Base-by-base conservation (phyloP, 1,140 invertebrate genomes). In the Apocrypta bakeri region DNA sequence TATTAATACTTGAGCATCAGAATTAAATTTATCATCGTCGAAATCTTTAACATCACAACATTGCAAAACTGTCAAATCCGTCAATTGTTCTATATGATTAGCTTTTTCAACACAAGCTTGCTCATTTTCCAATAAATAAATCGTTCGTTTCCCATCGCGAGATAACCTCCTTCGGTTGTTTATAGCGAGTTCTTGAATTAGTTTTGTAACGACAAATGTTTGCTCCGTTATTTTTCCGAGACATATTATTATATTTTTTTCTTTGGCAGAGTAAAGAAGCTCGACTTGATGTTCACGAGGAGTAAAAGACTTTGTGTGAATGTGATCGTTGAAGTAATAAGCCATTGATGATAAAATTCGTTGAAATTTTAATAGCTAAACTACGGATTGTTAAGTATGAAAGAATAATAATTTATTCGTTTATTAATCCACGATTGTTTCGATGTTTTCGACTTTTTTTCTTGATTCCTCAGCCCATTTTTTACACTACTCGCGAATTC, bases 141-240 rank as follows among this genome's bases (percentile, higher is more conserved):
- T 91, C 89, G 92, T 93, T 85, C 90, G 87, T 85, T 92, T 91
- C 29, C 90, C 89, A 83, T 89, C 87, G 69, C 88, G 56, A 21
- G 77, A 82, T 77, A 88, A 87, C 82, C 84, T 83, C 81, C 87
- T 89, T 86, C 94, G 87, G 86, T 94, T 92, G 85, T 92, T 89
- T 84, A 92, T 92, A 1, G 94, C 93, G 78, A 94, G 89, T 88
- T 96, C 95, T 92, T 97, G 96, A 66, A 98, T 95, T 21, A 99
- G 91, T 94, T 98, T 96, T 11, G 98, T 94, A 9, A 96, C 95
- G 85, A 99, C 95, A 90, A 98, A 99, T 40, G 96, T 95, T 92
- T 98, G 98, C 64, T 97, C 97, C 24, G 94, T 93, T 72, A 94
- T 95, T 84, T 96, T 96, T 68, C 95, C 95, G 64, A 98, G 93